Conservation (phyloP, 1,140 invertebrate genomes). For the Philotrypesis tridentata region DNA sequence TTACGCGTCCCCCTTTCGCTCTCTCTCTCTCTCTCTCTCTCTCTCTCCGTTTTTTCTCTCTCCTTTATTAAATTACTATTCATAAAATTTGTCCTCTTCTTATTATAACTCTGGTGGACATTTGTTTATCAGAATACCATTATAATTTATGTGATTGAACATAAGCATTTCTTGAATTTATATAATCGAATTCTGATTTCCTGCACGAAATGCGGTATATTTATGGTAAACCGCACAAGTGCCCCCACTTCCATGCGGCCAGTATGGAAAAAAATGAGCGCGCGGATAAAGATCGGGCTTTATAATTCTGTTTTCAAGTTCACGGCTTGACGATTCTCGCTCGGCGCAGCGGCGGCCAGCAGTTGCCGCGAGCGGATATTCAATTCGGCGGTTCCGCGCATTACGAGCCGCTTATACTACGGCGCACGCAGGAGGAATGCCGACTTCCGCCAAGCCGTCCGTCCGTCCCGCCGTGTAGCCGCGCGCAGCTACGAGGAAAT, state of each 20-base stretch:
- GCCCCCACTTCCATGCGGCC: too few relatives aligned
- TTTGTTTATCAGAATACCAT: too few relatives aligned
- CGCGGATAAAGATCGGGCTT: not conserved
- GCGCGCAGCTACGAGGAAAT: too few relatives aligned
- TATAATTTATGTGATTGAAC: too few relatives aligned
- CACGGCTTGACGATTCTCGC: not conserved
- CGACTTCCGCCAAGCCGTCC: not conserved
- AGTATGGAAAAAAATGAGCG: not conserved
- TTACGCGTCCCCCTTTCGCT: not conserved
- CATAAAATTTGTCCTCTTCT: conserved; percentile 4
- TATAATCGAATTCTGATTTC: not conserved
- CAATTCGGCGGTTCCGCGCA: not conserved
- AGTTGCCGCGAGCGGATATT: not conserved
- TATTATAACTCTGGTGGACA: too few relatives aligned
- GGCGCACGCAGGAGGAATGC: not conserved
- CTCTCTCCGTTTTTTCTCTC: not conserved
- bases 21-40: not conserved
- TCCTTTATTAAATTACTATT: conserved; percentile 18
- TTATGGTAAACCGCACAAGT: not conserved
- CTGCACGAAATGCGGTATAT: not conserved
- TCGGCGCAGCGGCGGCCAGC: not conserved
- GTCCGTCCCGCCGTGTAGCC: not conserved
- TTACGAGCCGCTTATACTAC: not conserved
- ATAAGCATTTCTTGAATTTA: too few relatives aligned
- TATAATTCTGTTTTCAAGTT: conserved; percentile 8